phyloP scores from a whole-genome alignment of 1,140 invertebrate species.

The Lethrus apterus region DNA sequence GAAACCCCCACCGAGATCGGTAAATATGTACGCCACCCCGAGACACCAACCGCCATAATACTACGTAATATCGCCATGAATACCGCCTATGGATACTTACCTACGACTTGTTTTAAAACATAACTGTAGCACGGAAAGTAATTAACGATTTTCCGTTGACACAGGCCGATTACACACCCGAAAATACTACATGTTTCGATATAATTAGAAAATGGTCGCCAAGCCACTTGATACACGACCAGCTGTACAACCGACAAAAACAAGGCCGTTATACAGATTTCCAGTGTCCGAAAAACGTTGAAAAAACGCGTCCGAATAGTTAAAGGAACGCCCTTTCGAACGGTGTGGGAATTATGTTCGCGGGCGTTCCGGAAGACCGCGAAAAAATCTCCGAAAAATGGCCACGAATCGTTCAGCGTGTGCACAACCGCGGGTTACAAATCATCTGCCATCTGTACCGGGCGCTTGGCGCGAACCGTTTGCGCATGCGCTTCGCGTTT shows the following conservation, averaged over 20 bases:
- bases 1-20: conserved; percentile 3
- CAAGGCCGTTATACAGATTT: neutral
- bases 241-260: conserved; percentile 20
- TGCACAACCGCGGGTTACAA: conserved; percentile 29
- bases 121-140: neutral
- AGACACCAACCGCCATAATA: conserved; percentile 10
- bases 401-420: conserved; percentile 19
- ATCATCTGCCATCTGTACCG: conserved; percentile 42
- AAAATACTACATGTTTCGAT: conserved; percentile 33
- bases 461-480: conserved; percentile 40
- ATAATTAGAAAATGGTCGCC: conserved; percentile 39
- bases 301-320: conserved; percentile 2
- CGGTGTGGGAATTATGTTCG: conserved; percentile 10
- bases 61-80: neutral
- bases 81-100: neutral
- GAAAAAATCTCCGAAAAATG: conserved; percentile 17
- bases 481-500: conserved; percentile 32
- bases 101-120: too few relatives aligned
- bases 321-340: conserved; percentile 21
- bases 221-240: conserved; percentile 29
- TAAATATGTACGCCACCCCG: conserved; percentile 7
- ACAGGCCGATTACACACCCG: conserved; percentile 14
- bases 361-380: conserved; percentile 14
- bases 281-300: neutral
- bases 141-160: neutral